Evolutionary conservation across 1,140 invertebrate species (phyloP).

Genomic region (Pseudomyrmex gracilis): DNA sequence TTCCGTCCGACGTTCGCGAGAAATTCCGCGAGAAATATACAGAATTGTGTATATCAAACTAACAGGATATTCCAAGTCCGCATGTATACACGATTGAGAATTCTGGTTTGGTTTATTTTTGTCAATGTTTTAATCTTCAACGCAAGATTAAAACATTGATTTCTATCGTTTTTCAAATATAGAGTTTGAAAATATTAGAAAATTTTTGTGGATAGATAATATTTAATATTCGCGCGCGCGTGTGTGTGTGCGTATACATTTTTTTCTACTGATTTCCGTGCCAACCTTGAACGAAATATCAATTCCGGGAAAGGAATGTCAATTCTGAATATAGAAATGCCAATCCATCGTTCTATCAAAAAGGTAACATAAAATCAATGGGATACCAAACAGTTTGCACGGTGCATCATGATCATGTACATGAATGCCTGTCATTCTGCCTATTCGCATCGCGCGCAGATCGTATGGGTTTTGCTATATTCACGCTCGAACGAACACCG

Average conservation of each 20-base stretch:
- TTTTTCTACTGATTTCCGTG: constrained; percentile 22
- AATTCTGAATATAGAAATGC: constrained; percentile 38
- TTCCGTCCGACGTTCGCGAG: constrained; percentile 13
- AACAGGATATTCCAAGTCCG: too few species aligned
- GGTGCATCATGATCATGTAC: constrained; percentile 26
- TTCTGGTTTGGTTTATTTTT: too few species aligned
- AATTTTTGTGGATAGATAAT: not conserved
- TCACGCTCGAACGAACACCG: not conserved
- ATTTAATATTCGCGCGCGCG: constrained; percentile 1
- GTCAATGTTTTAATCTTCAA: too few species aligned
- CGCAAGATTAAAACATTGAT: too few species aligned
- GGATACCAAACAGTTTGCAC: constrained; percentile 1
- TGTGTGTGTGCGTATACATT: not conserved
- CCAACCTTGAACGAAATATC: constrained; percentile 25
- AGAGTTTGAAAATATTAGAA: too few species aligned
- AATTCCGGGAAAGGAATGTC: constrained; percentile 35
- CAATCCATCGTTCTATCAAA: constrained; percentile 41
- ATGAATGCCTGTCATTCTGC: constrained; percentile 9
- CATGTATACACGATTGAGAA: too few species aligned
- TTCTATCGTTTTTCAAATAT: too few species aligned
- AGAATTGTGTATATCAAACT: too few species aligned
- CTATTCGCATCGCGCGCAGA: not conserved
- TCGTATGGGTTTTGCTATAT: constrained; percentile 3
- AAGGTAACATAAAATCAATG: constrained; percentile 47
- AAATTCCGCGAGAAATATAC: constrained; percentile 47